These are phyloP conservation scores for Ophioderma brevispina DNA, from an alignment of 35 echinoderm and acorn worm species.

Conservation along the genomic window DNA sequence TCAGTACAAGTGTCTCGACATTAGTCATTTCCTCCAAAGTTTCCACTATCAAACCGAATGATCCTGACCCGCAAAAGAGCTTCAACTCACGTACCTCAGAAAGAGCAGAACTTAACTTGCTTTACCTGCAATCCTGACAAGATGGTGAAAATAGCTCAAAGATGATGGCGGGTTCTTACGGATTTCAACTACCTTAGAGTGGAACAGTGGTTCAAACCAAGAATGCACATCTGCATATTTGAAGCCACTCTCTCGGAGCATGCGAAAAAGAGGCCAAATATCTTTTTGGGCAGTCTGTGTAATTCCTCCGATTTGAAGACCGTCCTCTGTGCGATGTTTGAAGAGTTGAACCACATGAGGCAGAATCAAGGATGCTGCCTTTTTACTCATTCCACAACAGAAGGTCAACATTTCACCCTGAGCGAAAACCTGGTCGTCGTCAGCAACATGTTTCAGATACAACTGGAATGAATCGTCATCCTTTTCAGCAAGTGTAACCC, in stretches of 20 bases:
- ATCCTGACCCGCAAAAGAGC: background rate
- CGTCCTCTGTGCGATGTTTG: background rate
- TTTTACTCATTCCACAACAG: background rate
- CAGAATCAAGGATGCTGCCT: background rate
- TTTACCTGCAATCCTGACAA: background rate
- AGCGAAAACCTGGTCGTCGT: background rate
- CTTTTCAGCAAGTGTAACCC: background rate
- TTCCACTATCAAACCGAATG: background rate
- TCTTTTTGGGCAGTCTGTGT: background rate
- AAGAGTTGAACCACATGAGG: background rate
- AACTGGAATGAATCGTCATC: background rate
- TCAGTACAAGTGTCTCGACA: background rate
- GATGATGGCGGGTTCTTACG: background rate
- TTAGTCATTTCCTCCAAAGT: background rate
- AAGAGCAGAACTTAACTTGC: background rate
- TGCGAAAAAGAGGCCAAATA: conserved; percentile 1
- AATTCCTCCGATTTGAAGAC: background rate
- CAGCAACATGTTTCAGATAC: background rate
- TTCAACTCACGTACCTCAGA: background rate
- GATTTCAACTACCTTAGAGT: background rate
- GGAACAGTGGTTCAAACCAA: background rate
- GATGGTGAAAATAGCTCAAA: background rate
- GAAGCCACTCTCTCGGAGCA: background rate
- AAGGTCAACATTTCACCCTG: background rate
- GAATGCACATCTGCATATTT: background rate